Percentiles rank a stretch among this genome's conserved stretches.
phyloP scores from a whole-genome alignment of 1,140 invertebrate species.

The Dinoponera quadriceps region DNA sequence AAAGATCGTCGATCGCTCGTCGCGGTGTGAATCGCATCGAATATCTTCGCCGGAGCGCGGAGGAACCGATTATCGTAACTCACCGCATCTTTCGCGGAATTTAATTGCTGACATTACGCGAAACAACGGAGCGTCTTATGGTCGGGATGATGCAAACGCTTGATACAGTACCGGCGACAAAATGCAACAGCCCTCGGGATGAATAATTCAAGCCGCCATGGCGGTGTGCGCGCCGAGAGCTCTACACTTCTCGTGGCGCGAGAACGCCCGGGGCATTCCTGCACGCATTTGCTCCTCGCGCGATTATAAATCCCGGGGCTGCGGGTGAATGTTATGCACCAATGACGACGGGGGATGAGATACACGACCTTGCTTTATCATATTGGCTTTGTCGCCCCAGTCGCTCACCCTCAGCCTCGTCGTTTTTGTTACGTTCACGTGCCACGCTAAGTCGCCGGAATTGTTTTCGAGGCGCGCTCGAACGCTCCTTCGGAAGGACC shows the following conservation, averaged over 20 bases:
- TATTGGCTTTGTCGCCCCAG: slow-evolving; percentile 74
- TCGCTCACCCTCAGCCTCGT: slow-evolving; percentile 45
- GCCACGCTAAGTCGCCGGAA: slow-evolving; percentile 14
- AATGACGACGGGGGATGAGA: slow-evolving; percentile 80
- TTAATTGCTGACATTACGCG: slow-evolving; percentile 78
- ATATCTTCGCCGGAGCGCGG: not conserved
- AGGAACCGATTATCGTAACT: slow-evolving; percentile 60
- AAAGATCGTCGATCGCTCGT: not conserved
- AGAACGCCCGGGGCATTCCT: slow-evolving; percentile 82
- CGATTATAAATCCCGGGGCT: slow-evolving; percentile 82
- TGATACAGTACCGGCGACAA: slow-evolving; percentile 75
- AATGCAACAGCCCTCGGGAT: slow-evolving; percentile 79
- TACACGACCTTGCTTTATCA: slow-evolving; percentile 78
- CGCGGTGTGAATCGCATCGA: not conserved
- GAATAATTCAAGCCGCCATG: slow-evolving; percentile 83
- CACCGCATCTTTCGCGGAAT: slow-evolving; percentile 71
- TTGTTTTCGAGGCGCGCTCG: slow-evolving; percentile 27
- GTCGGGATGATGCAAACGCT: slow-evolving; percentile 69
- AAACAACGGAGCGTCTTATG: slow-evolving; percentile 74
- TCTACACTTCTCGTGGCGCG: slow-evolving; percentile 69
- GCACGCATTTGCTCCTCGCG: slow-evolving; percentile 81
- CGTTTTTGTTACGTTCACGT: slow-evolving; percentile 30
- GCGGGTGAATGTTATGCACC: slow-evolving; percentile 81
- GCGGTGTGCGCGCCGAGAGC: slow-evolving; percentile 72
- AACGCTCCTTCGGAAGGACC: not conserved